Percentiles rank a stretch among this genome's conserved stretches.
phyloP scores from a whole-genome alignment of 2,888 invertebrate species.

The Autographa gamma region DNA sequence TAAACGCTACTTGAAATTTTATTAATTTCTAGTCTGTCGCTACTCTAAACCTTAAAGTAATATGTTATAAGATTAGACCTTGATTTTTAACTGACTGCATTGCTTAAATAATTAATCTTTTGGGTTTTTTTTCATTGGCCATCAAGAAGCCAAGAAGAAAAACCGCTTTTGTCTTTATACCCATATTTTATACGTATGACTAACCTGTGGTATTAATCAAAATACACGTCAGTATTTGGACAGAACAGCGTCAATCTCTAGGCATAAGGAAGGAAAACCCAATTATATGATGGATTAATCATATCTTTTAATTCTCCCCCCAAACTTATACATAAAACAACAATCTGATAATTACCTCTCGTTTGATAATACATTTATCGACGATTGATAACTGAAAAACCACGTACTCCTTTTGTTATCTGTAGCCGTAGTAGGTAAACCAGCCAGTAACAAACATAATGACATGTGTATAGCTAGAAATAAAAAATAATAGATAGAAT shows the following conservation, averaged over 20 bases:
- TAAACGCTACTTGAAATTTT: too few relatives aligned
- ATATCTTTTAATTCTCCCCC: not conserved
- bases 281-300: not conserved
- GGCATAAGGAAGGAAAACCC: not conserved
- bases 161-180: too few relatives aligned
- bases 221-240: too few relatives aligned
- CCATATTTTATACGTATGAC: too few relatives aligned
- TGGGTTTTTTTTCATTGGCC: too few relatives aligned
- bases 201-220: too few relatives aligned
- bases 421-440: constrained; percentile 45
- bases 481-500: not conserved
- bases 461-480: constrained; percentile 8
- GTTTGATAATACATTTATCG: constrained; percentile 23
- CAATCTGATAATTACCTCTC: constrained; percentile 43
- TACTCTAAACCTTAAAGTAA: too few relatives aligned
- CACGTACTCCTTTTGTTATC: constrained; percentile 65
- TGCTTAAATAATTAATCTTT: too few relatives aligned
- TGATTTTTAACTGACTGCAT: too few relatives aligned
- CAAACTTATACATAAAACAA: constrained; percentile 23
- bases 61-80: too few relatives aligned
- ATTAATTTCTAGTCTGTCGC: too few relatives aligned
- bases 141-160: too few relatives aligned
- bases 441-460: constrained; percentile 43
- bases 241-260: not conserved
- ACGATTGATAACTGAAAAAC: constrained; percentile 58